Percentiles rank a stretch among this genome's conserved stretches.
Conservation (phyloP, 2,888 invertebrate genomes). For the Ischnus inquisitorius region DNA sequence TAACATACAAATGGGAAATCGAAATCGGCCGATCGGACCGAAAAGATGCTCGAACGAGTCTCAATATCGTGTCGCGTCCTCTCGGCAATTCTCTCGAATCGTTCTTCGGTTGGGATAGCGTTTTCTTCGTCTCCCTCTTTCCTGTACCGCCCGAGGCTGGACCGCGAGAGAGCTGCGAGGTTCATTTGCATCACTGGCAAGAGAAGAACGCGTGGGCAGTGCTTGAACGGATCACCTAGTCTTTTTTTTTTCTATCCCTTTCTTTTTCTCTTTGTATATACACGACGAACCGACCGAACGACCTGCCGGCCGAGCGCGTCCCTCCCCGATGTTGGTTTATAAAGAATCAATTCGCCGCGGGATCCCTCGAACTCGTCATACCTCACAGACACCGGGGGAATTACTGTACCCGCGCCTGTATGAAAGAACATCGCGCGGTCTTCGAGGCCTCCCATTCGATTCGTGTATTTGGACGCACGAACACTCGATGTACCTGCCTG, state of each 20-base stretch:
- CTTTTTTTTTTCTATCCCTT: not conserved
- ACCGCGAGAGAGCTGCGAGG: slow-evolving; percentile 38
- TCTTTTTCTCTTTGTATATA: slow-evolving; percentile 7
- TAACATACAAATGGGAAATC: slow-evolving; percentile 40
- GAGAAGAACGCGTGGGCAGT: slow-evolving; percentile 61
- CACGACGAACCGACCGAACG: slow-evolving; percentile 48
- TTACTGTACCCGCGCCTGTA: not conserved
- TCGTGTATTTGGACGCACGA: not conserved
- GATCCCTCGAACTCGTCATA: slow-evolving; percentile 65
- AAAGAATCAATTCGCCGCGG: slow-evolving; percentile 72
- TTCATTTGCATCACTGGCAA: slow-evolving; percentile 67
- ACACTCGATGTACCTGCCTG: not conserved
- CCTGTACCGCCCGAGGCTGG: slow-evolving; percentile 31
- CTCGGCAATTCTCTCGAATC: slow-evolving; percentile 21
- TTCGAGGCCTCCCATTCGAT: not conserved
- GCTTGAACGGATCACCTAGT: slow-evolving; percentile 52
- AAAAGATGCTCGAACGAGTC: slow-evolving; percentile 46
- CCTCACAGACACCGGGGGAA: slow-evolving; percentile 37
- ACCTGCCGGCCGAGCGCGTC: slow-evolving; percentile 36
- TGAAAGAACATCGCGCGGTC: slow-evolving; percentile 1
- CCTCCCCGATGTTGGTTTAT: slow-evolving; percentile 67
- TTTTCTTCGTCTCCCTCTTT: slow-evolving; percentile 16
- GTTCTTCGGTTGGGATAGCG: not conserved
- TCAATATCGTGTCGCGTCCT: slow-evolving; percentile 45
- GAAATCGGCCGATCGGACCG: slow-evolving; percentile 43